Conservation (phyloP, 1,140 invertebrate species). For the Schlechtendalia chinensis region DNA sequence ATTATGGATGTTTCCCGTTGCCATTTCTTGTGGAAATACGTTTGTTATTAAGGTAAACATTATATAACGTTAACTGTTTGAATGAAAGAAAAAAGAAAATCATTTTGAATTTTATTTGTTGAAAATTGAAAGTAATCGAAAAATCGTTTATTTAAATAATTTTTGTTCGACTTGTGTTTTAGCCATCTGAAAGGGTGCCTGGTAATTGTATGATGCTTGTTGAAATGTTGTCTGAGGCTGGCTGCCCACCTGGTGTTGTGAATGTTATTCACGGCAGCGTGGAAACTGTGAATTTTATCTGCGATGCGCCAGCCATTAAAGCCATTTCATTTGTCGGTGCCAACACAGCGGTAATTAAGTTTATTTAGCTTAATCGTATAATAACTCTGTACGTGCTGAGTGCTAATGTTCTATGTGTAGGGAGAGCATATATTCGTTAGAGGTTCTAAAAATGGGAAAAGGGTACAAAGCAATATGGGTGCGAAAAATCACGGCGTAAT, state of each 20-base stretch:
- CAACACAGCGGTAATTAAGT: conserved; percentile 76
- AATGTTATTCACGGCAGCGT: conserved; percentile 96
- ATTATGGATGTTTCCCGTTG: conserved; percentile 96
- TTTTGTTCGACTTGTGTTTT: conserved; percentile 57
- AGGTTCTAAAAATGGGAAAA: conserved; percentile 85
- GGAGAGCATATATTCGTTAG: conserved; percentile 94
- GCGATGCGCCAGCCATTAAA: conserved; percentile 92
- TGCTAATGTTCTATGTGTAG: conserved; percentile 56
- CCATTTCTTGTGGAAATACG: conserved; percentile 85
- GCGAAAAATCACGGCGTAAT: conserved; percentile 99
- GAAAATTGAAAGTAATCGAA: too few species aligned
- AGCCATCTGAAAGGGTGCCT: conserved; percentile 96
- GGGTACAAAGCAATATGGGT: conserved; percentile 98
- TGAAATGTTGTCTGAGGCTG: conserved; percentile 84
- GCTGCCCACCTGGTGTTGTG: conserved; percentile 88
- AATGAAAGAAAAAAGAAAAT: too few species aligned
- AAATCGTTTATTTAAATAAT: background rate
- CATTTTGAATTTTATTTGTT: background rate
- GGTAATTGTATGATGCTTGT: conserved; percentile 93
- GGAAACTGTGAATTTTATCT: conserved; percentile 94
- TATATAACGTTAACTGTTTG: too few species aligned
- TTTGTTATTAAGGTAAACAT: conserved; percentile 64
- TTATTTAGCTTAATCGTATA: background rate
- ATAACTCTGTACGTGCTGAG: too few species aligned
- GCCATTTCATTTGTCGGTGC: conserved; percentile 99